Conservation (phyloP, 2,888 invertebrate genomes). For the Cephus rjabovi region DNA sequence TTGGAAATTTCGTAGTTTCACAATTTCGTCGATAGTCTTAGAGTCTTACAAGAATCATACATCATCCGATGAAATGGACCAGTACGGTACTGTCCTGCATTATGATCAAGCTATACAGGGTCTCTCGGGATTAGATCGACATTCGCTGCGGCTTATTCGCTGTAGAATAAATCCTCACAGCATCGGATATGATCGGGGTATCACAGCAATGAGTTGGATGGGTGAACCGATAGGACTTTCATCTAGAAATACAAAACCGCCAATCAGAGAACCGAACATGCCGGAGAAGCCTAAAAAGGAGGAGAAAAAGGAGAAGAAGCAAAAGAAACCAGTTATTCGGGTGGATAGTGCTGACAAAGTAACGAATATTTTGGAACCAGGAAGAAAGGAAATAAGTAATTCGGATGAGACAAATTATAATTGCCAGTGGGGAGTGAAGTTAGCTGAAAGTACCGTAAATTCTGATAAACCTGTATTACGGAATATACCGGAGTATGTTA, state of each 20-base stretch:
- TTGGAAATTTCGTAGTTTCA: not conserved
- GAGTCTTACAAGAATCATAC: not conserved
- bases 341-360: slow-evolving; percentile 14
- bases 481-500: slow-evolving; percentile 27
- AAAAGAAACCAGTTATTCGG: slow-evolving; percentile 45
- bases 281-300: slow-evolving; percentile 41
- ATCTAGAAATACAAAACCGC: slow-evolving; percentile 37
- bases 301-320: slow-evolving; percentile 36
- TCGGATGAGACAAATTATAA: slow-evolving; percentile 22
- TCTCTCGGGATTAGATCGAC: not conserved
- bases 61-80: not conserved
- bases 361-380: slow-evolving; percentile 2
- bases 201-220: not conserved
- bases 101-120: not conserved
- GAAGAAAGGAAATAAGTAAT: slow-evolving; percentile 13
- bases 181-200: not conserved
- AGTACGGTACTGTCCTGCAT: not conserved
- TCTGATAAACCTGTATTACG: slow-evolving; percentile 14
- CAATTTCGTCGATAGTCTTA: not conserved
- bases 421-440: slow-evolving; percentile 47
- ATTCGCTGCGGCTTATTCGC: not conserved
- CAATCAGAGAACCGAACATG: slow-evolving; percentile 48
- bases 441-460: slow-evolving; percentile 24
- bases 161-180: not conserved
- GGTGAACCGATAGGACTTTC: not conserved